phyloP scores from a whole-genome alignment of 2,113 vertebrate genomes.

The Percina caprodes region DNA sequence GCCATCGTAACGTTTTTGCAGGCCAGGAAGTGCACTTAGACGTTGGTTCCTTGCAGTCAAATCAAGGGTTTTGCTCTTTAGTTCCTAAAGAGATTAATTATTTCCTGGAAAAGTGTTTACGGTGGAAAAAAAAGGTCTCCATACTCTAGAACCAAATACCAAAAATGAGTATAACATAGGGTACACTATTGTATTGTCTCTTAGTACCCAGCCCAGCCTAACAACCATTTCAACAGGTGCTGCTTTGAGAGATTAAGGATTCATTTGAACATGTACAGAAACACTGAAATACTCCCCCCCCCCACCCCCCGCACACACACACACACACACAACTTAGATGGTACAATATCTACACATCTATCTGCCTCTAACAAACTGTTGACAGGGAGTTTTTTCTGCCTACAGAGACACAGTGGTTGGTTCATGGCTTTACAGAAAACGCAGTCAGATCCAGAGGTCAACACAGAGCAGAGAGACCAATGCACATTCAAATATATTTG shows the following conservation, averaged over 20 bases:
- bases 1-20: neutral
- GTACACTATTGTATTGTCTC: neutral
- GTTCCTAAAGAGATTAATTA: neutral
- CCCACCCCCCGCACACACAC: too few relatives aligned
- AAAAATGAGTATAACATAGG: neutral
- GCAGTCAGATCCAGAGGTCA: neutral
- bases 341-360: neutral
- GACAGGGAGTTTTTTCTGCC: neutral
- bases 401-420: slow-evolving; percentile 9
- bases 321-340: too few relatives aligned
- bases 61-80: neutral
- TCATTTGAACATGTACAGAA: neutral
- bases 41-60: neutral
- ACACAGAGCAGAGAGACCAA: neutral
- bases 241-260: neutral
- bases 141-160: neutral
- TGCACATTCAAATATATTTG: too few relatives aligned
- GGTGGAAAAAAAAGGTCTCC: neutral
- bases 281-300: too few relatives aligned
- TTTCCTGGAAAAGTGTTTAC: neutral
- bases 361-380: neutral
- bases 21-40: neutral
- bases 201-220: neutral
- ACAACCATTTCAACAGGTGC: slow-evolving; percentile 7
- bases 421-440: slow-evolving; percentile 11